Percentiles rank a stretch among this genome's conserved stretches.
These are phyloP conservation scores for Pseudopodoces humilis DNA, from an alignment of 2,113 vertebrate species.

Conservation along the genomic window DNA sequence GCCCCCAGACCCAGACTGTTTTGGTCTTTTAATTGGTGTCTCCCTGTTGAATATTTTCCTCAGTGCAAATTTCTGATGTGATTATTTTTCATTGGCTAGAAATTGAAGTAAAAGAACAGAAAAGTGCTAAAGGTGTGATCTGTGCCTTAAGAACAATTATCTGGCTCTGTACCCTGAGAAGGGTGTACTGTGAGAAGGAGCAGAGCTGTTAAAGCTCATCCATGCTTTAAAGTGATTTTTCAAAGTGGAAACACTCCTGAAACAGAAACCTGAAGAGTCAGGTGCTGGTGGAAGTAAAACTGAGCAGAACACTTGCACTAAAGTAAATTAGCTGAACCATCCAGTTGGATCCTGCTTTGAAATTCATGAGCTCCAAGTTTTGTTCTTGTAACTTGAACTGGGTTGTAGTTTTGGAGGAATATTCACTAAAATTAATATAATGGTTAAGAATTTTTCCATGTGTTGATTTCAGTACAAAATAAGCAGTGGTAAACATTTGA, in stretches of 20 bases:
- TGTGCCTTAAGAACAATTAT: background rate
- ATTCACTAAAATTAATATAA: accelerated
- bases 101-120: background rate
- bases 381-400: background rate
- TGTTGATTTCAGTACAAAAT: background rate
- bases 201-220: background rate
- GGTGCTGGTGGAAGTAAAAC: background rate
- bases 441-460: background rate
- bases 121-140: background rate
- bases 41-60: background rate
- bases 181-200: background rate
- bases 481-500: background rate
- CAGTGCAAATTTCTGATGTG: background rate
- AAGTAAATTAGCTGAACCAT: background rate
- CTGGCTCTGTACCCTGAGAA: background rate
- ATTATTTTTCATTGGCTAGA: background rate
- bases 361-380: background rate
- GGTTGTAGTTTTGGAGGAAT: background rate
- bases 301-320: background rate
- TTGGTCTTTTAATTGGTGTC: background rate
- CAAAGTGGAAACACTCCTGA: background rate
- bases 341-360: background rate
- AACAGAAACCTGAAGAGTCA: background rate
- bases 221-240: background rate
- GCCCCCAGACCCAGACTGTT: background rate